Base-by-base conservation (phyloP, 2,888 invertebrate genomes). In the Acanthosoma haemorrhoidale region DNA sequence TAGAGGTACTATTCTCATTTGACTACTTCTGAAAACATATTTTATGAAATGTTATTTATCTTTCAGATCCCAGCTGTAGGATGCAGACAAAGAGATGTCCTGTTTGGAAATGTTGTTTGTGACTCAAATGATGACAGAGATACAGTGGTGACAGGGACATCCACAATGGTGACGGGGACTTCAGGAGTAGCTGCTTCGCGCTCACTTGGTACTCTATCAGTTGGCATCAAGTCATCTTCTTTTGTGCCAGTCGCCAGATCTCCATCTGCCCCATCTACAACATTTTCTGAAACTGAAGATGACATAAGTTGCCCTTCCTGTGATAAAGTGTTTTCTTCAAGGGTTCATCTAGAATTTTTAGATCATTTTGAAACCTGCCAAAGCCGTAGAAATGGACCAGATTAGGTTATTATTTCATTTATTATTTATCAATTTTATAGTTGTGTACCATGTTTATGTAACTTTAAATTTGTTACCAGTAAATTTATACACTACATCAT, bases 301-400 rank as follows among this genome's bases (percentile, higher is more conserved):
- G 76, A 77, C 67, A 72, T 77, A 6, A 75, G 77, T 29, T 78
- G 78, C 58, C 78, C 78, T 2, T 74, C 76, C 16, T 78, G 78
- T 63, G 75, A 76, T 25, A 71, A 74, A 67, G 75, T 77, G 6
- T 78, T 78, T 71, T 76, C 78, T 8, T 76, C 77, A 18, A 75
- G 76, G n/a, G 75, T 75, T 57, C 76, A 77, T 51, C 68, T 77
- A 0, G 72, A 76, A 67, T 78, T 78, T 71, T 73, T 77, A n/a
- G 77, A 78, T 59, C 78, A 78, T 71, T 77, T 78, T 72, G 77
- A 77, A 71, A 70, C 71, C 25, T 78, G 78, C 66, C 75, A 75
- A 57, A 74, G 68, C 16, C 60, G 51, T 13, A 63, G 38, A 25
- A 68, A 31, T 25, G 60, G 64, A 13, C 64, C 64, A 29, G 64